Percentiles rank a stretch among this genome's conserved stretches.
phyloP scores from a whole-genome alignment of 2,888 invertebrate species.

The Hydroisotoma schaefferi region DNA sequence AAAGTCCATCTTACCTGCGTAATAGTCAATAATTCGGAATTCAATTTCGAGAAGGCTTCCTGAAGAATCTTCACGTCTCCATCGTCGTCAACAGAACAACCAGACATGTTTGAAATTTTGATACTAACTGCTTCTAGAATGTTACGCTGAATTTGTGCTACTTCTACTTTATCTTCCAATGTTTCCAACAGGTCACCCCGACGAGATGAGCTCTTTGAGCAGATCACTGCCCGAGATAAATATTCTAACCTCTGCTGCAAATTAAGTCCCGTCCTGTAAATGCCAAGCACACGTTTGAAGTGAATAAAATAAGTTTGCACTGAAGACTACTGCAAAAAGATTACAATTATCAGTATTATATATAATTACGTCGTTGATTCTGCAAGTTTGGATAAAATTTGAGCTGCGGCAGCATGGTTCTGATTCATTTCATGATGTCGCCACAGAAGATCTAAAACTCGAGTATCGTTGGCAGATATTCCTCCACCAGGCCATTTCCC shows the following conservation, averaged over 20 bases:
- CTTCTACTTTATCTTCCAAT: conserved; percentile 89
- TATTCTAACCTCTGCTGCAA: conserved; percentile 82
- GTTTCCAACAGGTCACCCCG: conserved; percentile 78
- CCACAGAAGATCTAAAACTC: conserved; percentile 81
- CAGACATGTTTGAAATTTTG: conserved; percentile 52
- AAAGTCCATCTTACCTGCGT: conserved; percentile 63
- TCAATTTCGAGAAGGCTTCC: conserved; percentile 67
- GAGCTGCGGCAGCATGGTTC: conserved; percentile 88
- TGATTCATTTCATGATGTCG: conserved; percentile 90
- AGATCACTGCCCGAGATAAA: conserved; percentile 89
- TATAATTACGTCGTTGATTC: conserved; percentile 57
- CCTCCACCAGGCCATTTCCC: conserved; percentile 49
- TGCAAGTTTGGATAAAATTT: conserved; percentile 82
- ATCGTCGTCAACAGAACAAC: conserved; percentile 47
- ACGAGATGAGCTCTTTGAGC: conserved; percentile 79
- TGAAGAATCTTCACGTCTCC: conserved; percentile 38
- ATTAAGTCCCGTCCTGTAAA: conserved; percentile 66
- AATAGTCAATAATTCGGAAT: conserved; percentile 78
- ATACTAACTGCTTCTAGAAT: conserved; percentile 61
- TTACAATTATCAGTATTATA: neutral
- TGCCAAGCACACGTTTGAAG: conserved; percentile 24
- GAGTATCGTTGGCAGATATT: conserved; percentile 60
- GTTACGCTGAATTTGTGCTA: conserved; percentile 73
- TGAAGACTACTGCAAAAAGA: neutral
- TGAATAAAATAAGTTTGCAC: neutral